phyloP scores from a whole-genome alignment of 2,113 vertebrate species.

The Poecile atricapillus region DNA sequence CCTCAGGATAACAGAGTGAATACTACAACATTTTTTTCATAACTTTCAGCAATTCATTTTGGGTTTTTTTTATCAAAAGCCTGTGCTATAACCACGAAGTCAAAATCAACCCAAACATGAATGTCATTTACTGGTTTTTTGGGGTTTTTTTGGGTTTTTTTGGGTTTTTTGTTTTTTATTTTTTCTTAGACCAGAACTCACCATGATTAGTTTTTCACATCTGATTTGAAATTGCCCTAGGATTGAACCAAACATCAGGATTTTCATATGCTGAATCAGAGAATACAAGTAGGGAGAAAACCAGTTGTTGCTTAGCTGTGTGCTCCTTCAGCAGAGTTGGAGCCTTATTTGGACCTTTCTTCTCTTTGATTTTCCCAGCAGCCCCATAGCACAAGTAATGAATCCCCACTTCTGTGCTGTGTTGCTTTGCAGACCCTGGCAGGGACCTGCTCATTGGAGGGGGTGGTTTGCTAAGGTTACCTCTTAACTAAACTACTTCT shows the following conservation, averaged over 20 bases:
- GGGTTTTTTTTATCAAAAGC: not conserved
- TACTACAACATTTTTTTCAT: not conserved
- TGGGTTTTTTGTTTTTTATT: not conserved
- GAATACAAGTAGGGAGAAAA: not conserved
- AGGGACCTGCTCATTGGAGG: not conserved
- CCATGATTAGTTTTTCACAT: not conserved
- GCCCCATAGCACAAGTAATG: not conserved
- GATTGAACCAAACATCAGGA: not conserved
- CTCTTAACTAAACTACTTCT: not conserved
- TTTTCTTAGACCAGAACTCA: not conserved
- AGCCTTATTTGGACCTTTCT: not conserved
- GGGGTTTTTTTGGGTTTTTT: too few relatives aligned
- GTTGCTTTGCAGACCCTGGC: not conserved
- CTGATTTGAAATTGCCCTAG: not conserved
- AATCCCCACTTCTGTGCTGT: not conserved
- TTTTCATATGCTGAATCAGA: not conserved
- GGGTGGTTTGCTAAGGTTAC: not conserved
- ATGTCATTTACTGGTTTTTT: not conserved
- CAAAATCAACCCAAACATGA: not conserved
- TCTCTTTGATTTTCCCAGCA: not conserved
- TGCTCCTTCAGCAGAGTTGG: not conserved
- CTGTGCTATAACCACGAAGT: not conserved
- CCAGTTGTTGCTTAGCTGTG: not conserved
- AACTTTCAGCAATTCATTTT: not conserved
- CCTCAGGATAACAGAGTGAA: not conserved